Conservation (phyloP, 2,113 vertebrate genomes). For the Orcinus orca region DNA sequence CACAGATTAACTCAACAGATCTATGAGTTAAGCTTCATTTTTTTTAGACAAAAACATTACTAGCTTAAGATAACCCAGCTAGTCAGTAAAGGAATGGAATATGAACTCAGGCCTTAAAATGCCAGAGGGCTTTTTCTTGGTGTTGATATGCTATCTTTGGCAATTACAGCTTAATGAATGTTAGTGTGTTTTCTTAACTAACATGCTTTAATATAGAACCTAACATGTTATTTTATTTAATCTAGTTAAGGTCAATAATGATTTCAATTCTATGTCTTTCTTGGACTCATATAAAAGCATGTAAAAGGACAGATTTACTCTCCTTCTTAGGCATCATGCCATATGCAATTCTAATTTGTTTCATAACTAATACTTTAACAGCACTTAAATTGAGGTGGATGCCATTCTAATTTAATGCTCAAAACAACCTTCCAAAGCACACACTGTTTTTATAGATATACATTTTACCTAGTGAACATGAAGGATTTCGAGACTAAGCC, state of each 20-base stretch:
- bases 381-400: not conserved
- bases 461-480: not conserved
- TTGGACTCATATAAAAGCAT: not conserved
- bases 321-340: not conserved
- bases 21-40: not conserved
- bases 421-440: not conserved
- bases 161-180: not conserved
- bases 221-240: not conserved
- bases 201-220: not conserved
- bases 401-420: not conserved
- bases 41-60: not conserved
- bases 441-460: not conserved
- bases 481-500: not conserved
- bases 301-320: not conserved
- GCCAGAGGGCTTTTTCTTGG: not conserved
- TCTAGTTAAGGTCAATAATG: not conserved
- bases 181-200: not conserved
- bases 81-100: not conserved
- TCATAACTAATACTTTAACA: not conserved
- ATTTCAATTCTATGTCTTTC: not conserved
- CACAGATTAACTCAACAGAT: not conserved
- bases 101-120: not conserved
- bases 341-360: not conserved
- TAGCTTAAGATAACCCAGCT: not conserved
- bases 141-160: not conserved